Conservation (phyloP, 2,797 vertebrate genomes). For the Danio kyathit region DNA sequence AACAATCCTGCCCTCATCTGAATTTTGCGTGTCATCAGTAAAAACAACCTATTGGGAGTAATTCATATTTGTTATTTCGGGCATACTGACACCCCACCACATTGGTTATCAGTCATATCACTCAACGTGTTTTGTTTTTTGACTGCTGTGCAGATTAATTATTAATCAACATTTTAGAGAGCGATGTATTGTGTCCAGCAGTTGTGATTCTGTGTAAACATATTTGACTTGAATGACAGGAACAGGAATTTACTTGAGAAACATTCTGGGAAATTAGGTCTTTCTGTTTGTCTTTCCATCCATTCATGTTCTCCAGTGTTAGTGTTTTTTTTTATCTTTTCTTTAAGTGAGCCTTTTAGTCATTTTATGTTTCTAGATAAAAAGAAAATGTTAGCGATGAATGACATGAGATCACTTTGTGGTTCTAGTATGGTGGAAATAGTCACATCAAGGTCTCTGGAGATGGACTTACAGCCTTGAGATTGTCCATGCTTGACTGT, state of each 20-base stretch:
- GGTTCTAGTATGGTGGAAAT: constrained; percentile 8
- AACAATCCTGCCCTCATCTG: too few species aligned
- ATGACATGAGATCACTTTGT: constrained; percentile 1
- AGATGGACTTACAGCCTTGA: constrained; percentile 28
- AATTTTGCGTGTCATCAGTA: too few species aligned
- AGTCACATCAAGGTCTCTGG: constrained; percentile 23
- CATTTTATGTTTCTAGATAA: constrained; percentile 4
- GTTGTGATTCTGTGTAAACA: neutral
- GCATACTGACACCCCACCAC: neutral
- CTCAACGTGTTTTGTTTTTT: neutral
- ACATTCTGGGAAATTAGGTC: neutral
- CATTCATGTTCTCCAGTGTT: neutral
- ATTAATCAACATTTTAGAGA: neutral
- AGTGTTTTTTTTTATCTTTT: neutral
- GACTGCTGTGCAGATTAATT: neutral
- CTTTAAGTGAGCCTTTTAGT: neutral
- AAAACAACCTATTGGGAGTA: neutral
- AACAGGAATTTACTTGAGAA: neutral
- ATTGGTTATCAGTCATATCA: neutral
- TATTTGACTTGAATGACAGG: neutral
- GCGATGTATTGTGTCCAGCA: neutral
- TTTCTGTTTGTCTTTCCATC: neutral
- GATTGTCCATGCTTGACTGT: constrained; percentile 11
- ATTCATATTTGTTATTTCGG: neutral
- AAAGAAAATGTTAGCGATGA: neutral